phyloP scores from a whole-genome alignment of 1,140 invertebrate genomes.

The Ips typographus region DNA sequence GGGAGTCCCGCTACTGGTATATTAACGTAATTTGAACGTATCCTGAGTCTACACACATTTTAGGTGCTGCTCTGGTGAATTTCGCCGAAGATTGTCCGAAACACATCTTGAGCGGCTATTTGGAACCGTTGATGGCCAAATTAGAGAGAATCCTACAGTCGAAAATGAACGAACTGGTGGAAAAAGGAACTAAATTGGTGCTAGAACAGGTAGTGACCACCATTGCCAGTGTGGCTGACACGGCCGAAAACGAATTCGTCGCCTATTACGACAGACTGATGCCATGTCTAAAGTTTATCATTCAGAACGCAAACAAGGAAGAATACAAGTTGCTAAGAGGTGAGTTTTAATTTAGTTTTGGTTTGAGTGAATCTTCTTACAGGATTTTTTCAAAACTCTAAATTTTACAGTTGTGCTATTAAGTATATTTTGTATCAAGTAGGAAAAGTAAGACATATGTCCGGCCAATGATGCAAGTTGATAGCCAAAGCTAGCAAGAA shows the following conservation, averaged over 20 bases:
- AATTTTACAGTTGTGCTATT: no score
- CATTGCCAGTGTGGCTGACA: constrained; percentile 98
- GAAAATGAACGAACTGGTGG: constrained; percentile 92
- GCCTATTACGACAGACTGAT: constrained; percentile 83
- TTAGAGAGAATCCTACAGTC: constrained; percentile 86
- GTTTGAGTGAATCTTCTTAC: constrained; percentile 7
- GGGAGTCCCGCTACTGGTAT: no score
- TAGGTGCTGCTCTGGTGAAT: constrained; percentile 90
- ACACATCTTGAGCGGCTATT: constrained; percentile 85
- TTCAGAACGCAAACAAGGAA: constrained; percentile 86
- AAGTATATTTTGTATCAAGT: no score
- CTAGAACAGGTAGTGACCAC: constrained; percentile 97
- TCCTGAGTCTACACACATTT: background rate
- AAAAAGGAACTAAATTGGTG: constrained; percentile 93
- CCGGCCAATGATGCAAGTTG: no score
- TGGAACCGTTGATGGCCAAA: constrained; percentile 89
- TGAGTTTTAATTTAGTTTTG: constrained; percentile 1
- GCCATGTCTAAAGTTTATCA: constrained; percentile 97
- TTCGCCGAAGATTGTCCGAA: constrained; percentile 99
- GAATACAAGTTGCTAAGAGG: constrained; percentile 88
- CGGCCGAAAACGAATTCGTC: constrained; percentile 94
- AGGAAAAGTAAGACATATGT: no score
- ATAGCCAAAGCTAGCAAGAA: no score
- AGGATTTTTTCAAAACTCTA: background rate
- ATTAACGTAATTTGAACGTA: background rate